Evolutionary conservation across 2,888 invertebrate species (phyloP).

Genomic region (Stegophylla sp.): DNA sequence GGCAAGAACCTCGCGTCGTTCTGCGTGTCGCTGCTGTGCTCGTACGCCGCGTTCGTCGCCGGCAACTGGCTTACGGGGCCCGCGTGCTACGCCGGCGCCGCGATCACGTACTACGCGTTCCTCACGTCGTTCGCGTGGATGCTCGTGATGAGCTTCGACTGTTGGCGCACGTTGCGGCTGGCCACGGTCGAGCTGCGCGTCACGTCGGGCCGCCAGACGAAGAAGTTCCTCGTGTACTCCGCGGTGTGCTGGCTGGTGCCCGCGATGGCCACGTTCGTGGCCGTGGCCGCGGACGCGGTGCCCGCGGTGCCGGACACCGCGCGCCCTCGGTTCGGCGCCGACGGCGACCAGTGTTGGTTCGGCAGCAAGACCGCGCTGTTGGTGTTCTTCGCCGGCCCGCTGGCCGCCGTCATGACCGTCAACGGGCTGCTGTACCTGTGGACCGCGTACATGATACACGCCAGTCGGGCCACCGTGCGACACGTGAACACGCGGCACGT

Average conservation of each 20-base stretch:
- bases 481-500: constrained; percentile 63
- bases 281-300: constrained; percentile 64
- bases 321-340: constrained; percentile 66
- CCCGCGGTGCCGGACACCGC: constrained; percentile 62
- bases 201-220: constrained; percentile 65
- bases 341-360: constrained; percentile 67
- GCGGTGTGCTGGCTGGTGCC: constrained; percentile 66
- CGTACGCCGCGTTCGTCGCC: constrained; percentile 66
- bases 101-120: constrained; percentile 67
- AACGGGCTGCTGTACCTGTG: constrained; percentile 66
- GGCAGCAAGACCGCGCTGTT: constrained; percentile 66
- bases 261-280: constrained; percentile 64
- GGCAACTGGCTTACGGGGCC: constrained; percentile 64
- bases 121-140: constrained; percentile 69
- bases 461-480: constrained; percentile 64
- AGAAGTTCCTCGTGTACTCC: constrained; percentile 66
- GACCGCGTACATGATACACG: constrained; percentile 65
- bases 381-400: constrained; percentile 67
- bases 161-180: constrained; percentile 66
- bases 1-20: constrained; percentile 69
- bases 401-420: constrained; percentile 65
- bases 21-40: constrained; percentile 66
- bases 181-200: constrained; percentile 67
- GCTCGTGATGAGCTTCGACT: constrained; percentile 68
- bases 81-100: constrained; percentile 65